Conservation (phyloP, 2,797 vertebrate genomes). For the Acanthurus tractus region DNA sequence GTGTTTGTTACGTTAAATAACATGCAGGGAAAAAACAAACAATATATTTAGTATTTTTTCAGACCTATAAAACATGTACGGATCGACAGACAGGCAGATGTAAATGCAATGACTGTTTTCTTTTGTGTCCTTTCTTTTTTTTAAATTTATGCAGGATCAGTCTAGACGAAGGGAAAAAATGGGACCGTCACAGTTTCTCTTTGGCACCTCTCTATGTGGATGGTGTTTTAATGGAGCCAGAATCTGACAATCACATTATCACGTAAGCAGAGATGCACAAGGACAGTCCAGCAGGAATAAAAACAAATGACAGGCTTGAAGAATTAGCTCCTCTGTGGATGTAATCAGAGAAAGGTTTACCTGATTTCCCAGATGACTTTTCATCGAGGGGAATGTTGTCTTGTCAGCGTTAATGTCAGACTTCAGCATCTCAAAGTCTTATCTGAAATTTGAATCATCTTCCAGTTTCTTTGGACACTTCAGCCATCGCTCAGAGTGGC, state of each 20-base stretch:
- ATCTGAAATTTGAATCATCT: constrained; percentile 24
- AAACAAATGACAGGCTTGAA: constrained; percentile 39
- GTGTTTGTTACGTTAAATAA: constrained; percentile 28
- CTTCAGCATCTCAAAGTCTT: constrained; percentile 9
- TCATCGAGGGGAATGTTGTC: constrained; percentile 14
- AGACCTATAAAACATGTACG: constrained; percentile 16
- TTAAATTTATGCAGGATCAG: constrained; percentile 89
- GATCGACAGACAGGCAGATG: constrained; percentile 40
- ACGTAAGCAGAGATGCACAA: constrained; percentile 89
- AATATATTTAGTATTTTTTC: constrained; percentile 24
- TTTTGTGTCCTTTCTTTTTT: constrained; percentile 27
- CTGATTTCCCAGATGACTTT: constrained; percentile 3
- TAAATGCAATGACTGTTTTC: constrained; percentile 46
- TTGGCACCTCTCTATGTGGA: constrained; percentile 94
- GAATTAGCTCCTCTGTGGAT: constrained; percentile 24
- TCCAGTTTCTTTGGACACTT: constrained; percentile 96
- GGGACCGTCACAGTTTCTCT: constrained; percentile 95
- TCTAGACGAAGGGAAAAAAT: constrained; percentile 95
- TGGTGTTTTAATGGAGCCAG: constrained; percentile 95
- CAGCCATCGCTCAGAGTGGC: constrained; percentile 96
- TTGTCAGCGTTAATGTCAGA: constrained; percentile 12
- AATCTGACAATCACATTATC: constrained; percentile 95
- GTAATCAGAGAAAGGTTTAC: constrained; percentile 41
- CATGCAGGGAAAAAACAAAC: constrained; percentile 1
- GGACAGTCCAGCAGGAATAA: constrained; percentile 29